Evolutionary conservation across 2,797 vertebrate genomes (phyloP), one percentile per base, ranked within the genome.

Genomic region (Muscicapa comitata): DNA sequence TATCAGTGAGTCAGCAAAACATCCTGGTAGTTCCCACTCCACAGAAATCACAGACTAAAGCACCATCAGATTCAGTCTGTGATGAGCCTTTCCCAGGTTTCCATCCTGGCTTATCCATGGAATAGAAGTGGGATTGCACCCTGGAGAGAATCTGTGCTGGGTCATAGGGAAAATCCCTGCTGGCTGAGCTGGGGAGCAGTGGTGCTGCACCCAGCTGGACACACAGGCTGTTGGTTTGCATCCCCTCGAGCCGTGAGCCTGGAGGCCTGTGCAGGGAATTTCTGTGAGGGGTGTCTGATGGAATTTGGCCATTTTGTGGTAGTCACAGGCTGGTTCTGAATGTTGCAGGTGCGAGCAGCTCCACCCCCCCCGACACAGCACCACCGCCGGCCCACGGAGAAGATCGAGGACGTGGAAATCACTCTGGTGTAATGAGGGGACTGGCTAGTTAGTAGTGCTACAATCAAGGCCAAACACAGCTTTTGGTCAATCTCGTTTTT

Each of bases 321-420:
- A 14, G 19, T 92, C 71, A 90, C 42, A 0, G 58, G 31, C 68
- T n/a, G 70, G 42, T 95, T 88, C 94, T 88, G 90, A 10, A 58
- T 23, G 8, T 93, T 97, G 16, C 98, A 99, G 99, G 99, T 99
- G 47, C 98, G 99, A 85, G 99, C 99, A 1, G 99, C 99, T 42
- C 99, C 99, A 1, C 99, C 99, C 5, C 99, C 99, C 21, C 99
- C 99, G 7, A 99, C 99, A 3, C 99, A 99, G 96, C 98, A 98
- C 29, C 96, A 98, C 31, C 98, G 99, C 61, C 98, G 98, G 90
- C 97, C 98, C 8, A 70, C 98, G 13, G 99, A 99, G 98, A 99
- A 99, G 97, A 98, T 98, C 0, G 99, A 99, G 97, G 99, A 99
- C 33, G 99, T 99, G 97, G 99, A 99, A 93, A 99, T 99, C 96